phyloP scores from a whole-genome alignment of 2,888 invertebrate species.

The Drosophila algonquin region DNA sequence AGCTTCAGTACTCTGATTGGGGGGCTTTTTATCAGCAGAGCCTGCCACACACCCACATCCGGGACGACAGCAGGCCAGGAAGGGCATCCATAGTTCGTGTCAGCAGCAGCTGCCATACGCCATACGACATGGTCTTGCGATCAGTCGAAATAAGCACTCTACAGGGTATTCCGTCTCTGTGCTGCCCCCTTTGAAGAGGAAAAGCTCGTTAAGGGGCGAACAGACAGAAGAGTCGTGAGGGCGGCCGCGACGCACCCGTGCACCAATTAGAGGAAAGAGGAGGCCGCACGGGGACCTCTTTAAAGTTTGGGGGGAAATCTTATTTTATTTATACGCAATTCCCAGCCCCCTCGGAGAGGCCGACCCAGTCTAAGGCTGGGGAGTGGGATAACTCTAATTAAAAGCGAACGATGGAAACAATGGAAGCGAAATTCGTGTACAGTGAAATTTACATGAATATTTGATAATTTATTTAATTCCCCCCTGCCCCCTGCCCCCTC shows the following conservation, averaged over 20 bases:
- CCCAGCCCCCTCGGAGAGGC: neutral
- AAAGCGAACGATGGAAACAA: constrained; percentile 48
- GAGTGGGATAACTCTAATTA: constrained; percentile 56
- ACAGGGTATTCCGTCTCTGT: no score
- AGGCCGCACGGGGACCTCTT: constrained; percentile 23
- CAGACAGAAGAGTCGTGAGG: constrained; percentile 2
- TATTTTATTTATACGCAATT: constrained; percentile 40
- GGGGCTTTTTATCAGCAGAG: constrained; percentile 22
- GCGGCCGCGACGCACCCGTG: constrained; percentile 7
- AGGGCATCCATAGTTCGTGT: neutral
- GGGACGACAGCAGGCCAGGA: neutral
- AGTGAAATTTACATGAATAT: constrained; percentile 66
- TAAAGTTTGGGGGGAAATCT: constrained; percentile 48
- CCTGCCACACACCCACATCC: constrained; percentile 13
- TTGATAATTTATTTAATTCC: constrained; percentile 56
- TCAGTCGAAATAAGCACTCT: neutral
- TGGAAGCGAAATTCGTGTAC: constrained; percentile 62
- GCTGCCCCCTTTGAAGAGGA: neutral
- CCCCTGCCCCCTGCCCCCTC: neutral
- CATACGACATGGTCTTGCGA: neutral
- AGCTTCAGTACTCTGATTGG: constrained; percentile 36
- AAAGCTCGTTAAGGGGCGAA: constrained; percentile 6
- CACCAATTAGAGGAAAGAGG: constrained; percentile 19
- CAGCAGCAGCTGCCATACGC: neutral
- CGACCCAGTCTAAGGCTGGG: constrained; percentile 35